These are phyloP conservation scores for Loriculus beryllinus DNA, from an alignment of 2,797 vertebrate genomes.

Conservation along the genomic window DNA sequence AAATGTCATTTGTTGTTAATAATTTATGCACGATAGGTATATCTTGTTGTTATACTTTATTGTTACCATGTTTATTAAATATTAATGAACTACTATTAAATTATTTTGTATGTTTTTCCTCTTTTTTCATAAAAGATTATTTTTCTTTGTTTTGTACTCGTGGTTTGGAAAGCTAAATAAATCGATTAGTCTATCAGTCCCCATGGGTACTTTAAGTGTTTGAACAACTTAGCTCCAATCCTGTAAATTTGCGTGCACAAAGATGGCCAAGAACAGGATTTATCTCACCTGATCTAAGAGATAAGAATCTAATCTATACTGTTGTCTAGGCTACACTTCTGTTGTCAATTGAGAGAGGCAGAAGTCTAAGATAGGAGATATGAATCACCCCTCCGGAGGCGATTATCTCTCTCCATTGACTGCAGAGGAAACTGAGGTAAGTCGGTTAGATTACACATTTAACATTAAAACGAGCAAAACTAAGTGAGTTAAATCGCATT, in stretches of 20 bases:
- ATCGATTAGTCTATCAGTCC: neutral
- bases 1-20: neutral
- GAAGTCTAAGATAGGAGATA: constrained; percentile 11
- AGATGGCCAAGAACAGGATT: constrained; percentile 17
- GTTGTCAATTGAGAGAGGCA: constrained; percentile 21
- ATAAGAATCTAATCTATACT: constrained; percentile 5
- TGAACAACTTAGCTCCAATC: neutral
- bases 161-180: neutral
- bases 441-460: neutral
- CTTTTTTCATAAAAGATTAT: neutral
- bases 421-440: neutral
- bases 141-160: neutral
- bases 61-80: neutral
- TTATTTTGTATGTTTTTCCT: neutral
- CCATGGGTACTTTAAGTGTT: neutral
- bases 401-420: neutral
- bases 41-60: neutral
- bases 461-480: neutral
- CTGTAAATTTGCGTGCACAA: neutral
- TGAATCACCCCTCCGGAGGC: constrained; percentile 2
- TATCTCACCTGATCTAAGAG: constrained; percentile 37
- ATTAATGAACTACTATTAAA: neutral
- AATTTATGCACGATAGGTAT: neutral
- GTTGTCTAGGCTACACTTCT: constrained; percentile 55
- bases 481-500: neutral